Conservation (phyloP, 1,140 invertebrate species). For the Papilio xuthus region DNA sequence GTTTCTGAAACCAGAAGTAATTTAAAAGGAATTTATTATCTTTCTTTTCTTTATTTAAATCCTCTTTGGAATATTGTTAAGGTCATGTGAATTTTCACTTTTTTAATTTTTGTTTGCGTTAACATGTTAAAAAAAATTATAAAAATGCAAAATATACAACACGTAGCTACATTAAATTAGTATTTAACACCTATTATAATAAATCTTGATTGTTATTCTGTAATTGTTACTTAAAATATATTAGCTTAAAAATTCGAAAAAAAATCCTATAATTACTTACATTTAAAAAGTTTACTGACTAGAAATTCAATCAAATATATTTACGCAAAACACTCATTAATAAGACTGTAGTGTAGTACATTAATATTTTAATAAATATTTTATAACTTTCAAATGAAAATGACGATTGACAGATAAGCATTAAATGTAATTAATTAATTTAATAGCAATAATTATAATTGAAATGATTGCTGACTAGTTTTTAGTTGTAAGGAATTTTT, state of each 20-base stretch:
- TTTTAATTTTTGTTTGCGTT: not conserved
- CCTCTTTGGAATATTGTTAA: not conserved
- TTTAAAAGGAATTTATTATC: not conserved
- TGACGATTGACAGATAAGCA: too few relatives aligned
- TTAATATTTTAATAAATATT: not conserved
- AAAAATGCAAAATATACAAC: constrained; percentile 16
- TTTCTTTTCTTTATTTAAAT: not conserved
- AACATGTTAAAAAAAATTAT: not conserved
- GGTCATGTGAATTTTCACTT: not conserved
- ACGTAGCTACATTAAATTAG: constrained; percentile 3
- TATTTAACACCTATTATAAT: not conserved
- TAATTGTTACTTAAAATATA: not conserved
- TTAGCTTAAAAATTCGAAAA: not conserved
- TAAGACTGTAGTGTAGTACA: too few relatives aligned
- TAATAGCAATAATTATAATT: too few relatives aligned
- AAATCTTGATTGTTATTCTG: not conserved
- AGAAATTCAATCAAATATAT: not conserved
- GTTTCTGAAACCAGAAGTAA: not conserved
- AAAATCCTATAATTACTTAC: not conserved
- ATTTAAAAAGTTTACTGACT: not conserved
- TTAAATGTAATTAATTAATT: too few relatives aligned
- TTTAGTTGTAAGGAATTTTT: too few relatives aligned
- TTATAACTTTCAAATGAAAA: not conserved
- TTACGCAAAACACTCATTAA: not conserved
- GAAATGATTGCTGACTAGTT: too few relatives aligned